Conservation (phyloP, 2,888 invertebrate genomes). For the Platerodrilus igneus region DNA sequence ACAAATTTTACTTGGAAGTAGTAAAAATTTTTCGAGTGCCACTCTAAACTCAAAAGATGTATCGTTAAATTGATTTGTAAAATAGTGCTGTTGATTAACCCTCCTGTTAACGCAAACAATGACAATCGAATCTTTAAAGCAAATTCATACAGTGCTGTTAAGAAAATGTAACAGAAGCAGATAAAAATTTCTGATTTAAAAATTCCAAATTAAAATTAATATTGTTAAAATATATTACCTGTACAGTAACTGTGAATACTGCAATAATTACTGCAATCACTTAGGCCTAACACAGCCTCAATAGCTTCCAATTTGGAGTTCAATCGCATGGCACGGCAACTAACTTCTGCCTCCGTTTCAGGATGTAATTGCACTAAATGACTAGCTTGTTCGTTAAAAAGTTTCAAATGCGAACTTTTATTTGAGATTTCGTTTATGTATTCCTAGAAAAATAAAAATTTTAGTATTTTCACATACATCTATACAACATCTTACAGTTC, state of each 20-base stretch:
- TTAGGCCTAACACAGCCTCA: constrained; percentile 62
- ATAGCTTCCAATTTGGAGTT: constrained; percentile 77
- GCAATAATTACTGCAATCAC: constrained; percentile 46
- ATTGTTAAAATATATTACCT: constrained; percentile 33
- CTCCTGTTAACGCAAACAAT: too few relatives aligned
- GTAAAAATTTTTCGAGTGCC: too few relatives aligned
- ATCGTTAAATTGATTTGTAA: too few relatives aligned
- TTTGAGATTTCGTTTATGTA: constrained; percentile 72
- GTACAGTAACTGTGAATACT: constrained; percentile 37
- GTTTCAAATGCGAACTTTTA: constrained; percentile 64
- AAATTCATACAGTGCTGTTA: too few relatives aligned
- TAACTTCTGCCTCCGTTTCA: constrained; percentile 61
- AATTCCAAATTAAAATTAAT: too few relatives aligned
- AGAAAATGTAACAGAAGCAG: too few relatives aligned
- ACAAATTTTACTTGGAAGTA: too few relatives aligned
- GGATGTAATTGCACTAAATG: constrained; percentile 63
- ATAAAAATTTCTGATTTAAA: too few relatives aligned
- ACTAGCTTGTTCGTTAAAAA: constrained; percentile 74
- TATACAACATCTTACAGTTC: constrained; percentile 53
- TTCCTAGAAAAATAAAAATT: constrained; percentile 50
- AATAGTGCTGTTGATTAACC: too few relatives aligned
- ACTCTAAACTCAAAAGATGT: too few relatives aligned
- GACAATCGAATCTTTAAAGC: too few relatives aligned
- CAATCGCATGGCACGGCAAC: constrained; percentile 68
- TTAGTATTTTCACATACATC: constrained; percentile 1